Conservation (phyloP, 2,888 invertebrate species). For the Eupithecia insigniata region DNA sequence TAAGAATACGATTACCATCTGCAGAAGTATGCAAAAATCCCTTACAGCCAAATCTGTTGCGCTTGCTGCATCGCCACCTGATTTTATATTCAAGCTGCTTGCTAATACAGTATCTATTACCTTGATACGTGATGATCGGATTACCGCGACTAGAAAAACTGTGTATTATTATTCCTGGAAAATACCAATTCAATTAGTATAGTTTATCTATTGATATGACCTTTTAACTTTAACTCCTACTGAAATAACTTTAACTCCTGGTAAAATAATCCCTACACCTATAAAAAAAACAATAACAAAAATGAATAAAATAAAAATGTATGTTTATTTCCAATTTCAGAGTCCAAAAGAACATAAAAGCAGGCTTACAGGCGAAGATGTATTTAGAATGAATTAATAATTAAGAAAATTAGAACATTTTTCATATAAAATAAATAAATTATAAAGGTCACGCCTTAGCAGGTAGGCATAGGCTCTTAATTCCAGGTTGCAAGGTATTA, state of each 20-base stretch:
- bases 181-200: neutral
- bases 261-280: too few species aligned
- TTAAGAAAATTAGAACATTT: too few species aligned
- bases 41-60: constrained; percentile 5
- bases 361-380: neutral
- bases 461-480: too few species aligned
- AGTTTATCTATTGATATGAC: neutral
- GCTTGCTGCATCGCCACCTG: constrained; percentile 2
- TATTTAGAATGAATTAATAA: too few species aligned
- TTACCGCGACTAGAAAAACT: constrained; percentile 29
- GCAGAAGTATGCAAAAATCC: neutral
- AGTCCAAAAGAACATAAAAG: neutral
- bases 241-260: neutral
- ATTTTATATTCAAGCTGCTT: constrained; percentile 1
- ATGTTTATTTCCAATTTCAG: neutral
- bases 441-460: too few species aligned
- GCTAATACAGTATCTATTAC: constrained; percentile 2
- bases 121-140: constrained; percentile 24
- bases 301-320: neutral
- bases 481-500: too few species aligned
- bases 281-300: neutral
- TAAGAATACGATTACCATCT: neutral
- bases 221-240: neutral
- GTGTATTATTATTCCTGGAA: neutral
- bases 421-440: too few species aligned